These are phyloP conservation scores for Conger conger DNA, from an alignment of 2,113 vertebrate genomes.

Conservation along the genomic window DNA sequence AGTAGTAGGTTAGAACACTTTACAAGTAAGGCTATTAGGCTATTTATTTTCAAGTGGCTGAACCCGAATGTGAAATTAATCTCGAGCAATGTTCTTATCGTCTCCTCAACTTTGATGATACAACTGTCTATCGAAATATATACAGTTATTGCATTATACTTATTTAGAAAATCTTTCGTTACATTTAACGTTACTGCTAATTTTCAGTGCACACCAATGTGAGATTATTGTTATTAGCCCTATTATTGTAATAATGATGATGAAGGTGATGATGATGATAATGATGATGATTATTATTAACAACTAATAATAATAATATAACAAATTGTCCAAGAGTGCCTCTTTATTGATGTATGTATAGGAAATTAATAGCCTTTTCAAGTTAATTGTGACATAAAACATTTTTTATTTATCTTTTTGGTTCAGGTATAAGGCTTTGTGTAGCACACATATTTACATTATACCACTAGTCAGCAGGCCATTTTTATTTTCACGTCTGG, in stretches of 20 bases:
- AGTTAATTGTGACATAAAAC: no score
- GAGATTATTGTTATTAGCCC: no score
- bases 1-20: not conserved
- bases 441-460: not conserved
- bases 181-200: no score
- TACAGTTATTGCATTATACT: no score
- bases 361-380: not conserved
- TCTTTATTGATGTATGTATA: conserved; percentile 7
- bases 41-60: not conserved
- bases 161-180: no score
- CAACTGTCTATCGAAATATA: no score
- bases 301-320: not conserved
- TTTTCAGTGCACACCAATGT: no score
- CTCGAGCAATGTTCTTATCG: no score
- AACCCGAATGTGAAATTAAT: not conserved
- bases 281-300: not conserved
- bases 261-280: not conserved
- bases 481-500: conserved; percentile 15
- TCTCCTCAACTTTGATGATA: no score
- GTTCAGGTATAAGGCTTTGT: not conserved
- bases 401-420: no score
- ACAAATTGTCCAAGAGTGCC: no score
- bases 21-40: not conserved
- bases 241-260: not conserved
- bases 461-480: no score